These are phyloP conservation scores for Leptothorax acervorum DNA, from an alignment of 2,888 invertebrate genomes.

Conservation along the genomic window DNA sequence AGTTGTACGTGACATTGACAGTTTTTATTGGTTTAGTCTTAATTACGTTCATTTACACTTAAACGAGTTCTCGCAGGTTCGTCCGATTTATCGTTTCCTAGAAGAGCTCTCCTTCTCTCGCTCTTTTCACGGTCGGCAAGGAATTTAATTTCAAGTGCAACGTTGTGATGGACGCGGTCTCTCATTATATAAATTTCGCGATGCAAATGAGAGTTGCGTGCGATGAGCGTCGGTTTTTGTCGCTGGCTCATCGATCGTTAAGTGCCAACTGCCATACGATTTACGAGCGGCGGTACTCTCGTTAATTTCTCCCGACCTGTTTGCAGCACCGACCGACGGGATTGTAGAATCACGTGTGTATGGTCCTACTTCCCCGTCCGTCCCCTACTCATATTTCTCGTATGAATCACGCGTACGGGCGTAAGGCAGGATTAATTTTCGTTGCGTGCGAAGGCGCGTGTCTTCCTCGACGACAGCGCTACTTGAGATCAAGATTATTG, in stretches of 20 bases:
- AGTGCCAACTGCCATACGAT: slow-evolving; percentile 30
- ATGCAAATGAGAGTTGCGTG: slow-evolving; percentile 30
- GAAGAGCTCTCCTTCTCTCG: neutral
- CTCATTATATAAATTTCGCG: slow-evolving; percentile 24
- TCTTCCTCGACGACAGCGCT: slow-evolving; percentile 41
- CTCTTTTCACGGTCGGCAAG: neutral
- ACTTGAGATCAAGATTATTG: slow-evolving; percentile 15
- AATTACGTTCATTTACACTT: slow-evolving; percentile 27
- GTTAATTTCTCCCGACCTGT: slow-evolving; percentile 49
- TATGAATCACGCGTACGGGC: slow-evolving; percentile 55
- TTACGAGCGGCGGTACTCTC: slow-evolving; percentile 47
- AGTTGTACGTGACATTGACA: neutral
- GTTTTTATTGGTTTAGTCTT: neutral
- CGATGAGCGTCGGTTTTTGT: slow-evolving; percentile 41
- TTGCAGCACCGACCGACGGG: slow-evolving; percentile 20
- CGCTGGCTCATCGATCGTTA: slow-evolving; percentile 53
- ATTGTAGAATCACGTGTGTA: slow-evolving; percentile 15
- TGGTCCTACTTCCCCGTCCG: slow-evolving; percentile 31
- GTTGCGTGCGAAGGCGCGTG: slow-evolving; percentile 50
- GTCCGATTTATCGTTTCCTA: slow-evolving; percentile 2
- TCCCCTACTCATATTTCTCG: slow-evolving; percentile 56
- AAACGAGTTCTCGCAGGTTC: slow-evolving; percentile 26
- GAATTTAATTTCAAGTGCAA: slow-evolving; percentile 33
- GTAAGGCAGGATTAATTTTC: slow-evolving; percentile 54
- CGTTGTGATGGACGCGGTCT: slow-evolving; percentile 17